Base-by-base conservation (phyloP, 2,113 vertebrate species). In the Cyanistes caeruleus region DNA sequence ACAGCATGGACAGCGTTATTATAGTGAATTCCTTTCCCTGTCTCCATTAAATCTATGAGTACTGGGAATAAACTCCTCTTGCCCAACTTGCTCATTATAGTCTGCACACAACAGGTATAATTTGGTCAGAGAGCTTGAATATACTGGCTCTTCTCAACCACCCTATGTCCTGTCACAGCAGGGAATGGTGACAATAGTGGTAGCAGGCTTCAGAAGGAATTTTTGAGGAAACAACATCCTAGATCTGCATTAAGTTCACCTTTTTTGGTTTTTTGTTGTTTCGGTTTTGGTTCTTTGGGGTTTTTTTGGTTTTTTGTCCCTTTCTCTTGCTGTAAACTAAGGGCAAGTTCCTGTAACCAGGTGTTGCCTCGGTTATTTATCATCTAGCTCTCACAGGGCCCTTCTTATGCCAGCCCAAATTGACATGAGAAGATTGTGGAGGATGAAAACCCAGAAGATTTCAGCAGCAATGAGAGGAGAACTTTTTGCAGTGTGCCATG, bases 81-180 rank as follows among this genome's bases (percentile, higher is more conserved):
- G 17, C 8, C 9, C n/a, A 24, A 77, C 33, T 55, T 0, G 0
- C 6, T 33, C 15, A 22, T 25, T n/a, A 44, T 44, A 21, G 23
- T 60, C 72, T 2, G 4, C 48, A 53, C 15, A 22, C 16, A 21
- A 5, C 7, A 46, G 56, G 41, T 33, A 21, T 3, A 2, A 20
- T 23, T 35, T 76, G 19, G 13, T 74, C 25, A 60, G 41, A 14
- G 59, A 56, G 12, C 17, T 48, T 24, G 17, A 87, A 31, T 23
- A 10, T 21, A 6, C 31, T 15, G 31, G 16, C n/a, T 62, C 20
- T 83, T 89, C 27, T 83, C 19, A 44, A 9, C 31, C 13, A 16
- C 15, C 19, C 59, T 44, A 0, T 74, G 35, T 31, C 48, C 25
- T 64, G 16, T 78, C 8, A 11, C 39, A 22, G 24, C 7, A 56